A percentile compares a stretch with the other conserved stretches of the same genome.
Evolutionary conservation across 1,140 invertebrate species (phyloP).

Genomic region (Sarcophaga bullata): DNA sequence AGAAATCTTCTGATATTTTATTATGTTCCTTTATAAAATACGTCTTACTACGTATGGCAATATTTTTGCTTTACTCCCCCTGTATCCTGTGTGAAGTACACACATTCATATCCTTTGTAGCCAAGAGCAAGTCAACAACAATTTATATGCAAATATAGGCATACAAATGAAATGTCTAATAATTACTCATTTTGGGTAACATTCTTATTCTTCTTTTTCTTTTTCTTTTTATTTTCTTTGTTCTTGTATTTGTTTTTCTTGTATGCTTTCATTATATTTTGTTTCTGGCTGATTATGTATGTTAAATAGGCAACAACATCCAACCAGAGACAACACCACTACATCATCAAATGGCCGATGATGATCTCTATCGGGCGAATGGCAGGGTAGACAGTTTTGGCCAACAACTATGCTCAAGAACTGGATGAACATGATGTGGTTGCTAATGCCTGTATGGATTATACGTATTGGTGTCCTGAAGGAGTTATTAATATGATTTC

Average conservation of each 20-base stretch:
- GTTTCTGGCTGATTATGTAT: conserved; percentile 65
- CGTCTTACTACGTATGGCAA: background rate
- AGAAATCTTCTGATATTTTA: background rate
- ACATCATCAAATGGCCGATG: conserved; percentile 17
- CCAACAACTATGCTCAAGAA: background rate
- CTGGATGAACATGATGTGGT: conserved; percentile 2
- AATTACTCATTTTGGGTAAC: conserved; percentile 43
- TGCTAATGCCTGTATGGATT: conserved; percentile 37
- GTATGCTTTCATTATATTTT: conserved; percentile 43
- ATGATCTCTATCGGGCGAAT: conserved; percentile 36
- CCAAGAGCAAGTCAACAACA: background rate
- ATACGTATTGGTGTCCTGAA: conserved; percentile 45
- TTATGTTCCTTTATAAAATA: background rate
- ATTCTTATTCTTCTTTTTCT: conserved; percentile 45
- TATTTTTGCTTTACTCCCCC: background rate
- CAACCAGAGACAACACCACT: conserved; percentile 9
- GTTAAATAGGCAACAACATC: conserved; percentile 47
- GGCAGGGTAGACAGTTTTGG: conserved; percentile 28
- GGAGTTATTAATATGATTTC: conserved; percentile 44
- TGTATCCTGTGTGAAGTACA: background rate
- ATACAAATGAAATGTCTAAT: conserved; percentile 20
- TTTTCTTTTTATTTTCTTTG: too few relatives aligned
- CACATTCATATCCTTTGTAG: background rate
- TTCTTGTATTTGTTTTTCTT: too few relatives aligned
- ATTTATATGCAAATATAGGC: background rate